Evolutionary conservation across 2,797 vertebrate species (phyloP).

Genomic region (Rhabdophis nuchalis): DNA sequence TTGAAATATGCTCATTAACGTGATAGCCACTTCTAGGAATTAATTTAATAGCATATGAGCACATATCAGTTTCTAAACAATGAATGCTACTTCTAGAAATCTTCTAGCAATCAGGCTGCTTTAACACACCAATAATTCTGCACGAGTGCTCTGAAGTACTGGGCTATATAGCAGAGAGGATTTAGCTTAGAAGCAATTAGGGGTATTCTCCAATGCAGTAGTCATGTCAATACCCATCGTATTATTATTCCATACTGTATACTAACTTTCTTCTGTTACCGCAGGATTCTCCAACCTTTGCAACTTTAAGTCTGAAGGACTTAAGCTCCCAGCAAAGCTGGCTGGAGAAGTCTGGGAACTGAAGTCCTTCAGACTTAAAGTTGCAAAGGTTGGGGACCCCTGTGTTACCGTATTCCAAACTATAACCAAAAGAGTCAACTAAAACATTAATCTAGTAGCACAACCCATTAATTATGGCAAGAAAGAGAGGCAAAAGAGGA

Average conservation of each 20-base stretch:
- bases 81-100: neutral
- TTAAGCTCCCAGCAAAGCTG: no score
- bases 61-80: neutral
- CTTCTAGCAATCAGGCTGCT: neutral
- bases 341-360: no score
- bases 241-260: neutral
- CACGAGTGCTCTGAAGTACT: neutral
- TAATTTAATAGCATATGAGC: neutral
- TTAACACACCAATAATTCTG: neutral
- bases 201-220: neutral
- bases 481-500: neutral
- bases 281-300: no score
- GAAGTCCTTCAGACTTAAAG: no score
- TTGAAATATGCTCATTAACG: conserved; percentile 1
- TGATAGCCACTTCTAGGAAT: neutral
- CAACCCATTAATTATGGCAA: neutral
- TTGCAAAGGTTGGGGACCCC: no score
- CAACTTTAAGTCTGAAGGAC: no score
- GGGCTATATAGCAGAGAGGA: neutral
- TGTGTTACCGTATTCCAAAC: neutral
- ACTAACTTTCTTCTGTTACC: neutral
- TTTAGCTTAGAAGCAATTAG: neutral
- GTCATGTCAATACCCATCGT: neutral
- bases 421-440: neutral
- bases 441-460: neutral